Base-by-base conservation (phyloP, 2,797 vertebrate genomes). In the Acrossocheilus fasciatus region DNA sequence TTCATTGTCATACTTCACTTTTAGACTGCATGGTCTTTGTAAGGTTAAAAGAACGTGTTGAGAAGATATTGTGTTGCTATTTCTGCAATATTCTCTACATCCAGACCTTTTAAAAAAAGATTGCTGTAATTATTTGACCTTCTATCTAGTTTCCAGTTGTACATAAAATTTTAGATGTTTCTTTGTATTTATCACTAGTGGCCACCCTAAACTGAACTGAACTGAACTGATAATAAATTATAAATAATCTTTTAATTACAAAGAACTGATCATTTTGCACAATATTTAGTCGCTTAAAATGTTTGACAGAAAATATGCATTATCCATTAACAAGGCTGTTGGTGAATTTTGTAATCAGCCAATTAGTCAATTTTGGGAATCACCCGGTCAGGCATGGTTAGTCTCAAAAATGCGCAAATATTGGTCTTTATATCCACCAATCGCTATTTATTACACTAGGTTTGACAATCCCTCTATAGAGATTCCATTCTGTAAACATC, bases 1-100 rank as follows among this genome's bases (percentile, higher is more conserved):
- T 72, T 72, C 64, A 80, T 72, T 70, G 17, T 14, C 23, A 57
- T n/a, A 23, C 39, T 85, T 57, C 26, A 79, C 47, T 54, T 68
- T 59, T 73, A 73, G 36, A 45, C 39, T 23, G 10, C 34, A 47
- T 8, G n/a, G 17, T 1, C 57, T 84, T 17, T 50, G 62, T 76
- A 36, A 52, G 36, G 41, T 79, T 45, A 34, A 72, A 79, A 45
- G 2, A 70, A 78, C 4, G 2, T 10, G 4, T 43, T 26, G 18
- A 26, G 18, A 82, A 72, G 34, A 50, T 17, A 82, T n/a, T 72
- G 81, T 50, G 26, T 83, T 30, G n/a, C 5, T 70, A 4, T 23
- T 74, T 30, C 39, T 62, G 17, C 23, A 43, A 17, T 83, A 39
- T 52, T 66, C 43, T 34, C 17, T 74, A 17, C 14, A 36, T 83